Evolutionary conservation across 2,113 vertebrate genomes (phyloP).

Genomic region (Petrocephalus microphthalmus): DNA sequence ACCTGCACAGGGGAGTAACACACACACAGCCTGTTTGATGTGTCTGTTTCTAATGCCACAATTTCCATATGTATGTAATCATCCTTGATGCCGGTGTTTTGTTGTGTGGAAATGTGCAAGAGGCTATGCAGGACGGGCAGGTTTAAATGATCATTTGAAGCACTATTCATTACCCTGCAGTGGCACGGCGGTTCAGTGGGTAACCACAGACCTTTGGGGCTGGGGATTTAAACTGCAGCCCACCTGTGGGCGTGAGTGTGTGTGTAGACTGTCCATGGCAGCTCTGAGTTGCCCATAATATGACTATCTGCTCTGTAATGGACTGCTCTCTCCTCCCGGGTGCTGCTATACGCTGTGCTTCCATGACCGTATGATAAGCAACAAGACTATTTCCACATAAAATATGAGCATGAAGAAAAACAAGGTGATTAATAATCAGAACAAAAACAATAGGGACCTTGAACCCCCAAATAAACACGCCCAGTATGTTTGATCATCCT

Average conservation of each 20-base stretch:
- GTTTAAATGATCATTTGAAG: too few species aligned
- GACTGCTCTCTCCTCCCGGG: too few species aligned
- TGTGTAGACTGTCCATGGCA: too few species aligned
- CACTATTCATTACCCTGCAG: too few species aligned
- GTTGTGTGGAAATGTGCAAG: background rate
- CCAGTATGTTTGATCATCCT: background rate
- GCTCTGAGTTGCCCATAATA: too few species aligned
- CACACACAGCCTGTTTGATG: conserved; percentile 1
- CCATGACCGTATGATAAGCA: background rate
- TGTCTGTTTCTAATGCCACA: background rate
- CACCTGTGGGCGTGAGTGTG: background rate
- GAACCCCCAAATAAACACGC: background rate
- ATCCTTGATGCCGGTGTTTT: background rate
- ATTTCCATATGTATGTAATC: background rate
- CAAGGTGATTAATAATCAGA: background rate
- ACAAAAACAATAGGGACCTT: background rate
- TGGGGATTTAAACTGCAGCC: too few species aligned
- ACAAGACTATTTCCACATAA: background rate
- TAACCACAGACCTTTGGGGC: too few species aligned
- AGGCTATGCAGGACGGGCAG: too few species aligned
- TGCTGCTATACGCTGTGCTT: background rate
- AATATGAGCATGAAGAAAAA: background rate
- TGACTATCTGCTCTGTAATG: too few species aligned
- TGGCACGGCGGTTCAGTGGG: too few species aligned
- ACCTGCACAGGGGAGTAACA: conserved; percentile 24